Evolutionary conservation across 2,113 vertebrate species (phyloP).

Genomic region (Rynchops niger): DNA sequence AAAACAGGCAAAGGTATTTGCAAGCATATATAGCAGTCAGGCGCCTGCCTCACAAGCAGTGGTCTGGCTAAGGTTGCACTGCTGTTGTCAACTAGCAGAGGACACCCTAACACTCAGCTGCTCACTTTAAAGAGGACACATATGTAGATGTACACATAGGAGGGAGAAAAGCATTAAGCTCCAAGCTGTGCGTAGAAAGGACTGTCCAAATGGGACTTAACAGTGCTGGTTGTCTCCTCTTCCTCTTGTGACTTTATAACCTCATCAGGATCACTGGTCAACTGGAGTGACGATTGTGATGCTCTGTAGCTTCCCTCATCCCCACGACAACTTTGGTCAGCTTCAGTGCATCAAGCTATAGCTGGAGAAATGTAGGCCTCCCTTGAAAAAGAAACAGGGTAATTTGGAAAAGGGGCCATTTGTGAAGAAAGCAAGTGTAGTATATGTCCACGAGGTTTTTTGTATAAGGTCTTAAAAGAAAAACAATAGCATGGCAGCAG

Average conservation of each 20-base stretch:
- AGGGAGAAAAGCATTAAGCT: not conserved
- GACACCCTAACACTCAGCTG: not conserved
- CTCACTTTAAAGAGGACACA: not conserved
- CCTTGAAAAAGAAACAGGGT: not conserved
- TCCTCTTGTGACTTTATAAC: not conserved
- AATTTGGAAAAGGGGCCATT: not conserved
- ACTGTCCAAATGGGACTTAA: not conserved
- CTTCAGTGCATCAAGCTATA: not conserved
- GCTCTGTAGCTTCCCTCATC: not conserved
- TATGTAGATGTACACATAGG: not conserved
- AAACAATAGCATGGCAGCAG: not conserved
- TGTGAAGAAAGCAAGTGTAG: not conserved
- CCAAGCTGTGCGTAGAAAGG: not conserved
- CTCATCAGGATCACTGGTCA: not conserved
- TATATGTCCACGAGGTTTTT: not conserved
- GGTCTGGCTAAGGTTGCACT: slow-evolving; percentile 38
- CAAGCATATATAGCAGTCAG: slow-evolving; percentile 32
- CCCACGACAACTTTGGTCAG: not conserved
- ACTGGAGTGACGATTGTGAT: not conserved
- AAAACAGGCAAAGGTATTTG: slow-evolving; percentile 23
- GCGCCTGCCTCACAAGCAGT: slow-evolving; percentile 6
- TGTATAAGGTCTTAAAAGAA: not conserved
- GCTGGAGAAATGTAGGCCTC: not conserved
- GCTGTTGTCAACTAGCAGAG: not conserved
- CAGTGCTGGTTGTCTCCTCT: not conserved